Evolutionary conservation across 2,797 vertebrate genomes (phyloP).

Genomic region (Acrocephalus scirpaceus): DNA sequence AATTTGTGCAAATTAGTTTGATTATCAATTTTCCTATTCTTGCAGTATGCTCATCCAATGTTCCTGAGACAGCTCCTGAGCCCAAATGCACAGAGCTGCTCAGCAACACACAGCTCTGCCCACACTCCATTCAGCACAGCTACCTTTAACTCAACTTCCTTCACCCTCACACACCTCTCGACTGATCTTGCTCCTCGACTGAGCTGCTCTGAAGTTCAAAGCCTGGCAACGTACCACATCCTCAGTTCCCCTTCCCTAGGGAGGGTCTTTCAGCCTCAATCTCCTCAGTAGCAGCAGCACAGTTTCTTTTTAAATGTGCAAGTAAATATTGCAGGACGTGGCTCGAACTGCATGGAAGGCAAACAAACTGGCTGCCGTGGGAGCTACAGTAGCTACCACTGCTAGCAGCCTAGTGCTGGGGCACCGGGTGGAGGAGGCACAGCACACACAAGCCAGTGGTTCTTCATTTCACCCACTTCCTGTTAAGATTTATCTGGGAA

Average conservation of each 20-base stretch:
- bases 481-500: background rate
- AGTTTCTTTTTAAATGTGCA: background rate
- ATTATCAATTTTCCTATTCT: background rate
- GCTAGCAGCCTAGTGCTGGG: background rate
- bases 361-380: constrained; percentile 29
- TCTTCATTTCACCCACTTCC: background rate
- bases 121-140: background rate
- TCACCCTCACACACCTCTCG: background rate
- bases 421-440: background rate
- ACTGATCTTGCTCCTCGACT: background rate
- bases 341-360: background rate
- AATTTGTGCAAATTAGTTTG: background rate
- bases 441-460: background rate
- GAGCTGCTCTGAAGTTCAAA: background rate
- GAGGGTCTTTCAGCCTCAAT: background rate
- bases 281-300: background rate
- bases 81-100: background rate
- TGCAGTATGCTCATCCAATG: background rate
- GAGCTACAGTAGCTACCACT: background rate
- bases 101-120: background rate
- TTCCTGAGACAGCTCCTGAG: background rate
- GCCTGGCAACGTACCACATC: background rate
- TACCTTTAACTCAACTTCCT: background rate
- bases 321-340: background rate
- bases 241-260: background rate